phyloP scores from a whole-genome alignment of 1,140 invertebrate genomes.

The Phthorimaea operculella region DNA sequence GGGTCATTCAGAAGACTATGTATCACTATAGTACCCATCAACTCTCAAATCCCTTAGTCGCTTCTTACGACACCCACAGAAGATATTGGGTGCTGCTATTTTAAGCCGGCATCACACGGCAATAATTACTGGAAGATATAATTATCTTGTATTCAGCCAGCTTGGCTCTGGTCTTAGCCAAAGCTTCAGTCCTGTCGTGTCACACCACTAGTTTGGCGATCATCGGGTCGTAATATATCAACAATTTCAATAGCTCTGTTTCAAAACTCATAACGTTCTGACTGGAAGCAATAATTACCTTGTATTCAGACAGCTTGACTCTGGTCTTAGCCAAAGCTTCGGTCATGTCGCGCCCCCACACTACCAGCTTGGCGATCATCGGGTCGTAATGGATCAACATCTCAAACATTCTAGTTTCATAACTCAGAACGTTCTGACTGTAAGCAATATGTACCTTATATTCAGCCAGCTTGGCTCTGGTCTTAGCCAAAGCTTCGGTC shows the following conservation, averaged over 20 bases:
- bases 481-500: constrained; percentile 81
- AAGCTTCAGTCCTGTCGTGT: constrained; percentile 83
- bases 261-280: too few relatives aligned
- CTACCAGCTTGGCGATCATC: constrained; percentile 99
- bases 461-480: constrained; percentile 80
- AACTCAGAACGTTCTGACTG: too few relatives aligned
- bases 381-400: constrained; percentile 99
- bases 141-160: constrained; percentile 90
- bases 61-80: too few relatives aligned
- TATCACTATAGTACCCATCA: too few relatives aligned
- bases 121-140: too few relatives aligned
- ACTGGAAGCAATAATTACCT: constrained; percentile 70
- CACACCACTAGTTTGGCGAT: too few relatives aligned
- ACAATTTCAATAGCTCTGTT: too few relatives aligned
- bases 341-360: constrained; percentile 88
- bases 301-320: constrained; percentile 83
- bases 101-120: too few relatives aligned
- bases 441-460: constrained; percentile 93
- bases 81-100: too few relatives aligned
- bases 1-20: too few relatives aligned
- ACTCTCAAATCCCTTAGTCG: too few relatives aligned
- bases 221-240: too few relatives aligned
- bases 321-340: constrained; percentile 86
- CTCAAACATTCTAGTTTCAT: constrained; percentile 85
- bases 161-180: constrained; percentile 80